phyloP scores from a whole-genome alignment of 2,113 vertebrate species.

The Misgurnus mizolepis region DNA sequence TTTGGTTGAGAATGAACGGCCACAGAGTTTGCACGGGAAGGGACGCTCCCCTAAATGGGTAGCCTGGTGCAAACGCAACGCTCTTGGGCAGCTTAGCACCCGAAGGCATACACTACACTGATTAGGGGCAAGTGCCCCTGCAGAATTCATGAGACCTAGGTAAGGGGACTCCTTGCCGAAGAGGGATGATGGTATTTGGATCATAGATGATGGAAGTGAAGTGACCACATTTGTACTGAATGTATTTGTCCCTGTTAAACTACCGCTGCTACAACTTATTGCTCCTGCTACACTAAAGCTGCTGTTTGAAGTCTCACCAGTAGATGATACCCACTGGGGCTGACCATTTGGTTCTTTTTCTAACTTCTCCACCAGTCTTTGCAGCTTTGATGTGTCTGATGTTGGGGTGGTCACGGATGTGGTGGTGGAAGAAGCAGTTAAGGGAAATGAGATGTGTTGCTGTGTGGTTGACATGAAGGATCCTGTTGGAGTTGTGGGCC shows the following conservation, averaged over 20 bases:
- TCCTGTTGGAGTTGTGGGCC: slow-evolving; percentile 59
- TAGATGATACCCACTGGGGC: slow-evolving; percentile 66
- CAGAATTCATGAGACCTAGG: slow-evolving; percentile 57
- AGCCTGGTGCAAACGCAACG: slow-evolving; percentile 85
- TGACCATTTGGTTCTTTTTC: slow-evolving; percentile 73
- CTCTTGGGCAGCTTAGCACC: slow-evolving; percentile 85
- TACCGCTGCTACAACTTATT: slow-evolving; percentile 52
- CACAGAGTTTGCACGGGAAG: slow-evolving; percentile 91
- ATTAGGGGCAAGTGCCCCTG: slow-evolving; percentile 75
- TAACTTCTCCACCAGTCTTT: slow-evolving; percentile 76
- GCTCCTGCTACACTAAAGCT: slow-evolving; percentile 55
- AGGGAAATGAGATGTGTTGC: slow-evolving; percentile 68
- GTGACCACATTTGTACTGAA: slow-evolving; percentile 71
- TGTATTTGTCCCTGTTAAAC: slow-evolving; percentile 68
- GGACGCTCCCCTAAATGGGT: slow-evolving; percentile 87
- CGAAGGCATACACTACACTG: slow-evolving; percentile 87
- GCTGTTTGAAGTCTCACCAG: slow-evolving; percentile 65
- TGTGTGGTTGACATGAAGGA: slow-evolving; percentile 67
- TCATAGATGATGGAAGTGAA: slow-evolving; percentile 72
- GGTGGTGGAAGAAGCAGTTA: slow-evolving; percentile 60
- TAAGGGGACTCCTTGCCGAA: slow-evolving; percentile 73
- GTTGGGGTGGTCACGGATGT: slow-evolving; percentile 68
- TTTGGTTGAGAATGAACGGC: slow-evolving; percentile 87
- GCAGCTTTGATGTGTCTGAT: slow-evolving; percentile 81
- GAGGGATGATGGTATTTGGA: slow-evolving; percentile 70